Evolutionary conservation across 2,113 vertebrate species (phyloP), one percentile per base, ranked within the genome.

Genomic region (Gracilinanus agilis): DNA sequence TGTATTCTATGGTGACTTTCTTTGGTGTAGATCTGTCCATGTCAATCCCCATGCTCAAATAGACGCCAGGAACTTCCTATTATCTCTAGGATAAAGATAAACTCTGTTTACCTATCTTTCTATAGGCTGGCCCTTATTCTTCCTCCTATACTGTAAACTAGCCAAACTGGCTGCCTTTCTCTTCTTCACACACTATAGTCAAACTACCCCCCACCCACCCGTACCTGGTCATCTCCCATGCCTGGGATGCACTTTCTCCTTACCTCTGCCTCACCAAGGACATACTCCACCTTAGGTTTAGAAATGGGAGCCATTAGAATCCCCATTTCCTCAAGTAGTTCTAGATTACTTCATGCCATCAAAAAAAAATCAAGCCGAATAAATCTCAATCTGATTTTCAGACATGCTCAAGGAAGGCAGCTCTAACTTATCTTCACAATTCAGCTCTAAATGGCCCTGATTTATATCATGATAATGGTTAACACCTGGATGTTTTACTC

Each of bases 401-500:
- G 89, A 95, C 19, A 24, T 90, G 54, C 53, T 61, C 92, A 67
- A 54, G 56, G 89, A 94, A 23, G 61, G 54, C 75, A 90, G 27
- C 16, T 55, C 9, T 49, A 44, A 54, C 92, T 93, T 93, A 90
- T 88, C 93, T 61, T 49, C 34, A 23, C 67, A 90, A 53, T 90
- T 90, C 92, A 67, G 92, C 88, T 92, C 53, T 94, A 93, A 91
- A 24, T 12, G 49, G 27, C 95, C 93, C 89, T 92, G 94, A 92
- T 94, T 90, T 54, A 92, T 58, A 34, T 23, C 91, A 53, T 24
- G 89, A 90, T 53, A 94, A 92, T 61, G n/a, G 53, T 83, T 44
- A 96, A 90, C 95, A 96, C 92, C 89, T 96, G 95, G 92, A 49
- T 95, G 90, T 93, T 88, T 95, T 94, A 93, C 93, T 56, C 56